phyloP scores from a whole-genome alignment of 1,140 invertebrate species.

The Schlechtendalia chinensis region DNA sequence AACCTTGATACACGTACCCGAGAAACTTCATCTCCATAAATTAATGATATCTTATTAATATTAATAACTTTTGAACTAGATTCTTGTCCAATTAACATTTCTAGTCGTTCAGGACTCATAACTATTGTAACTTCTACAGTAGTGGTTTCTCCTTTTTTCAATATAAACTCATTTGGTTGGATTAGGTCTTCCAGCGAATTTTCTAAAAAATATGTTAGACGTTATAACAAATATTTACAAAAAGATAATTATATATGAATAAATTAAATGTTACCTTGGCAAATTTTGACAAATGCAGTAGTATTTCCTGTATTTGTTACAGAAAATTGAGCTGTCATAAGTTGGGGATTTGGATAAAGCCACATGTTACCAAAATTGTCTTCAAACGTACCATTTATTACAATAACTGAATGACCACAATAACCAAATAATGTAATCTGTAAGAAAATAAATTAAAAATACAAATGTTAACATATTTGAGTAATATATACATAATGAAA shows the following conservation, averaged over 20 bases:
- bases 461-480: not conserved
- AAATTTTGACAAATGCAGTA: conserved; percentile 38
- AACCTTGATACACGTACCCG: conserved; percentile 29
- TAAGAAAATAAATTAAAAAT: not conserved
- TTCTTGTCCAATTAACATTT: conserved; percentile 34
- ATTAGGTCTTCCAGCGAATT: conserved; percentile 26
- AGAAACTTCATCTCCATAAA: conserved; percentile 43
- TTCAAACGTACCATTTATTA: conserved; percentile 22
- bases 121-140: conserved; percentile 17
- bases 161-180: conserved; percentile 29
- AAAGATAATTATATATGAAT: not conserved
- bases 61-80: conserved; percentile 30
- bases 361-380: conserved; percentile 41
- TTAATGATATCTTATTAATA: conserved; percentile 38
- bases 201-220: conserved; percentile 8
- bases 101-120: conserved; percentile 34
- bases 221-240: not conserved
- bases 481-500: not conserved
- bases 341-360: conserved; percentile 30
- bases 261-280: conserved; percentile 3
- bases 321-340: conserved; percentile 30
- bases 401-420: conserved; percentile 32
- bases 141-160: conserved; percentile 14
- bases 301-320: conserved; percentile 41
- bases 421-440: conserved; percentile 37